phyloP scores from a whole-genome alignment of 2,113 vertebrate genomes.

The Gavia stellata region DNA sequence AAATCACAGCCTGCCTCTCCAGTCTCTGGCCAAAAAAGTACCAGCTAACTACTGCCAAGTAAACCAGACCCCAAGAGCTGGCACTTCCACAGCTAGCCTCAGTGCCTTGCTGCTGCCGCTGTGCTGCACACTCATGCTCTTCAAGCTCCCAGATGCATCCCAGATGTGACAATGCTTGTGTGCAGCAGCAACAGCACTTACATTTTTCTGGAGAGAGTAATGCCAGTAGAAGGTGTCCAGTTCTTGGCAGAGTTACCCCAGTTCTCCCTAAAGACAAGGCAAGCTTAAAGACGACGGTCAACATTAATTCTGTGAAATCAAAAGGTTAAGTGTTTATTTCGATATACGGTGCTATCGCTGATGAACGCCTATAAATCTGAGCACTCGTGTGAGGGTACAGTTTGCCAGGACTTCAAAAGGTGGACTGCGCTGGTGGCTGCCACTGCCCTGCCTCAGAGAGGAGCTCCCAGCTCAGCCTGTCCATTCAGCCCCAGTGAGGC shows the following conservation, averaged over 20 bases:
- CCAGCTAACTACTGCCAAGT: background rate
- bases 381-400: background rate
- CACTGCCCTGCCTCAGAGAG: background rate
- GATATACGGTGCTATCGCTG: rapidly evolving
- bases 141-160: background rate
- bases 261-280: background rate
- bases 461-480: background rate
- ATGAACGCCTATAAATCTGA: background rate
- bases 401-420: background rate
- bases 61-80: background rate
- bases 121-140: rapidly evolving
- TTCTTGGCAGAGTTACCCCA: background rate
- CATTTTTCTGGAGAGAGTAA: background rate
- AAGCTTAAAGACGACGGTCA: background rate
- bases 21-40: background rate
- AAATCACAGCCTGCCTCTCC: background rate
- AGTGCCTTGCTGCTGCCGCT: background rate
- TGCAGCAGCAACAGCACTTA: background rate
- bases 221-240: background rate
- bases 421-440: background rate
- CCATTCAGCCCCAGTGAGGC: background rate
- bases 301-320: background rate
- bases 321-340: background rate
- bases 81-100: background rate
- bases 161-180: background rate